Conservation (phyloP, 2,797 vertebrate species). For the Pelodytes ibericus region DNA sequence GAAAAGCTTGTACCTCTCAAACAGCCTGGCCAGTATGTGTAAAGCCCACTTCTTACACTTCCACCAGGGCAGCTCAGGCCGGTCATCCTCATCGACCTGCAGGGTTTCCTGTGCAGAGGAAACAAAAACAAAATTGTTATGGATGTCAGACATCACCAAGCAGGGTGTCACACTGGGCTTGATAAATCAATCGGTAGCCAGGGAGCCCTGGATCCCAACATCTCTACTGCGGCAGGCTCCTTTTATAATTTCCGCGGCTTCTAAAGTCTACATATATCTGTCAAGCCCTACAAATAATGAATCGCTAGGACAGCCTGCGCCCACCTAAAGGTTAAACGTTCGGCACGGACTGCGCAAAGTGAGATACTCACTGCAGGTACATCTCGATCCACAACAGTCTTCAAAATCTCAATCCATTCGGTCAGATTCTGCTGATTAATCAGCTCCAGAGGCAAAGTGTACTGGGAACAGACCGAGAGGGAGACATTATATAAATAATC, state of each 20-base stretch:
- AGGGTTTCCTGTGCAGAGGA: slow-evolving; percentile 85
- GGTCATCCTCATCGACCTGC: slow-evolving; percentile 96
- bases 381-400: slow-evolving; percentile 94
- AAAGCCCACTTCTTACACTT: slow-evolving; percentile 99
- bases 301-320: too few relatives aligned
- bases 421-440: slow-evolving; percentile 97
- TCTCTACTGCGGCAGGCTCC: too few relatives aligned
- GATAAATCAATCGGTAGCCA: too few relatives aligned
- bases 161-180: too few relatives aligned
- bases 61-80: slow-evolving; percentile 97
- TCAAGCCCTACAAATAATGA: too few relatives aligned
- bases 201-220: too few relatives aligned
- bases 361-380: slow-evolving; percentile 89
- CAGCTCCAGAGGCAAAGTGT: slow-evolving; percentile 95
- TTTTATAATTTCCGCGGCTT: too few relatives aligned
- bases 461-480: slow-evolving; percentile 78
- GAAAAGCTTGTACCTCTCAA: slow-evolving; percentile 86
- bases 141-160: too few relatives aligned
- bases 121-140: background rate
- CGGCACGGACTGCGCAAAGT: background rate
- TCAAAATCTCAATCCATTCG: slow-evolving; percentile 98
- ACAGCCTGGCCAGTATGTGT: slow-evolving; percentile 96
- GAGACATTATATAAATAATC: too few relatives aligned
- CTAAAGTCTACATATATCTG: too few relatives aligned
- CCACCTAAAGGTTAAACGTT: too few relatives aligned